Evolutionary conservation across 2,888 invertebrate genomes (phyloP).

Genomic region (Brachypalpus laphriformis): DNA sequence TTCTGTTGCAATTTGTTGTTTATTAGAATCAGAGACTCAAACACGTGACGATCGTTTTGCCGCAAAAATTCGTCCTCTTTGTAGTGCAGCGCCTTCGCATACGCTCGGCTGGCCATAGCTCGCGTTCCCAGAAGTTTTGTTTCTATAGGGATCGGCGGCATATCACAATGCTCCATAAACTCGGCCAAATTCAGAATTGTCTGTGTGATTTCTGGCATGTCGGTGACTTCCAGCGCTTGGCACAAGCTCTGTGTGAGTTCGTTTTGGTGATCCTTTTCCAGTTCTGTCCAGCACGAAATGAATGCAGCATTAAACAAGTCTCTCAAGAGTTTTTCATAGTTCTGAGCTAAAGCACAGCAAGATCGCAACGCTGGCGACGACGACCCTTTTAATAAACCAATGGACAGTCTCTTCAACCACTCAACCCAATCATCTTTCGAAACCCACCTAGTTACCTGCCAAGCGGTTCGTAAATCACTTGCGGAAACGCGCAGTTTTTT

Average conservation of each 20-base stretch:
- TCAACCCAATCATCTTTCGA: constrained; percentile 99
- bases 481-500: constrained; percentile 93
- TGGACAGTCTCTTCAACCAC: constrained; percentile 96
- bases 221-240: constrained; percentile 95
- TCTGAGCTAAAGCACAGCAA: constrained; percentile 95
- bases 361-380: constrained; percentile 97
- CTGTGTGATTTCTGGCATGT: constrained; percentile 97
- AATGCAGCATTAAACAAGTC: constrained; percentile 99
- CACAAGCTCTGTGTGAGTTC: constrained; percentile 94
- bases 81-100: constrained; percentile 86
- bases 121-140: constrained; percentile 94
- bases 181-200: constrained; percentile 98
- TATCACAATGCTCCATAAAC: constrained; percentile 99
- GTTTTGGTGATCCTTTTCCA: constrained; percentile 89
- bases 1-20: constrained; percentile 99
- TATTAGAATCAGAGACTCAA: constrained; percentile 96
- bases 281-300: constrained; percentile 99
- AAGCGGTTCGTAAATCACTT: constrained; percentile 92
- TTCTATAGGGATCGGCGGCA: constrained; percentile 95
- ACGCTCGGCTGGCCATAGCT: constrained; percentile 96
- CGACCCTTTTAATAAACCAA: constrained; percentile 96
- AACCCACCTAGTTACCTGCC: constrained; percentile 95
- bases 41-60: constrained; percentile 91
- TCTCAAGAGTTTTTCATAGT: constrained; percentile 96
- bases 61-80: constrained; percentile 96